phyloP scores from a whole-genome alignment of 92 coral and sea anemone genomes.

The Epizoanthus illoricatus region DNA sequence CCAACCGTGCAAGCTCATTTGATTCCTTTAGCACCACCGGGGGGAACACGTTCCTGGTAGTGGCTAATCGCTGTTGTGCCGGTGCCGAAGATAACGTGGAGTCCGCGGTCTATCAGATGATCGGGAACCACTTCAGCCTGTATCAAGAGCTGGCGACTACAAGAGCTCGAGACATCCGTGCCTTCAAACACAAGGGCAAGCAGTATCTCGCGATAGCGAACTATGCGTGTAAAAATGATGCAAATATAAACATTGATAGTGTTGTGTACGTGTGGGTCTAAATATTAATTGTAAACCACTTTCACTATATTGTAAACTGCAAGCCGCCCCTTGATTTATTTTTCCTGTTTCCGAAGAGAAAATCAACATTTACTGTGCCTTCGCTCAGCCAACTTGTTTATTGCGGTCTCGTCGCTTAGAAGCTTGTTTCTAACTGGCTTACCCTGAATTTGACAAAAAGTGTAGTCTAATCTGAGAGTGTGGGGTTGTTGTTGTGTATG shows the following conservation, averaged over 20 bases:
- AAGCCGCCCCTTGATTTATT: too few relatives aligned
- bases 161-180: not conserved
- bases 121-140: not conserved
- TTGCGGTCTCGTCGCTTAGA: too few relatives aligned
- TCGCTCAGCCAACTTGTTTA: too few relatives aligned
- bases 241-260: not conserved
- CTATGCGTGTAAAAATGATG: not conserved
- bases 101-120: not conserved
- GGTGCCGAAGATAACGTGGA: not conserved
- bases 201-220: not conserved
- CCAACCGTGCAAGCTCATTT: not conserved
- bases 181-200: not conserved
- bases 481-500: too few relatives aligned
- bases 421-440: too few relatives aligned
- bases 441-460: too few relatives aligned
- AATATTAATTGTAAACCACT: not conserved
- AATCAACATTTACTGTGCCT: too few relatives aligned
- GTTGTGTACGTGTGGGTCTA: not conserved
- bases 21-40: not conserved
- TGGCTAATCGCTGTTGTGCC: not conserved
- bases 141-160: not conserved
- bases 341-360: too few relatives aligned
- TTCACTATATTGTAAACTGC: too few relatives aligned
- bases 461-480: too few relatives aligned
- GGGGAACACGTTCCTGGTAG: not conserved